These are phyloP conservation scores for Machimus rusticus DNA, from an alignment of 2,888 invertebrate genomes.

Conservation along the genomic window DNA sequence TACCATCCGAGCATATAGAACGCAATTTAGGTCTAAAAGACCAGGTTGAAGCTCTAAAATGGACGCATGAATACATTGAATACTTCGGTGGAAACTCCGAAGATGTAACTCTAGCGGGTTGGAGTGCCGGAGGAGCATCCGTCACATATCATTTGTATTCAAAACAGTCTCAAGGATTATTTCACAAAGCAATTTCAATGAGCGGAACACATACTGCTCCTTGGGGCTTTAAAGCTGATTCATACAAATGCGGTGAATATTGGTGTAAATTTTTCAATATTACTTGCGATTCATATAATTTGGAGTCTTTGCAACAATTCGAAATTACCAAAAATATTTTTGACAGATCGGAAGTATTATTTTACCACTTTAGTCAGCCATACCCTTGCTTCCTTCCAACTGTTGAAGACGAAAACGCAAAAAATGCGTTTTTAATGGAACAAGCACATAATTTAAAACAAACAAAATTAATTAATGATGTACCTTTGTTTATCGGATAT, in stretches of 20 bases:
- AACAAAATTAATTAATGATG: slow-evolving; percentile 26
- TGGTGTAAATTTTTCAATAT: slow-evolving; percentile 13
- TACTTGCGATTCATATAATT: not conserved
- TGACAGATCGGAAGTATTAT: not conserved
- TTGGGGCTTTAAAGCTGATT: slow-evolving; percentile 67
- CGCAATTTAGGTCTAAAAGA: slow-evolving; percentile 45
- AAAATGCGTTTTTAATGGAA: not conserved
- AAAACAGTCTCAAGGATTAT: slow-evolving; percentile 28
- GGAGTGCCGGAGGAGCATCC: slow-evolving; percentile 45
- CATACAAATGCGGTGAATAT: slow-evolving; percentile 64
- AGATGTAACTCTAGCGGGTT: slow-evolving; percentile 45
- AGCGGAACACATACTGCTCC: slow-evolving; percentile 59
- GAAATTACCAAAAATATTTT: not conserved
- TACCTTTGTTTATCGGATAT: slow-evolving; percentile 44
- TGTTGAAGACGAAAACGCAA: not conserved
- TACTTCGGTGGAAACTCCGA: slow-evolving; percentile 42
- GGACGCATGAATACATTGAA: slow-evolving; percentile 42
- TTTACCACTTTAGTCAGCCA: slow-evolving; percentile 63
- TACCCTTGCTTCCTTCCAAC: slow-evolving; percentile 56
- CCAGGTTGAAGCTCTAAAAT: slow-evolving; percentile 45
- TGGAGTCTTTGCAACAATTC: not conserved
- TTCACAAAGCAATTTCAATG: slow-evolving; percentile 41
- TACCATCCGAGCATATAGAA: not conserved
- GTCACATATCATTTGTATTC: slow-evolving; percentile 47
- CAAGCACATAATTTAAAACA: not conserved